Percentiles rank a stretch among this genome's conserved stretches.
phyloP scores from a whole-genome alignment of 2,888 invertebrate genomes.

The Alviniconcha strummeri region DNA sequence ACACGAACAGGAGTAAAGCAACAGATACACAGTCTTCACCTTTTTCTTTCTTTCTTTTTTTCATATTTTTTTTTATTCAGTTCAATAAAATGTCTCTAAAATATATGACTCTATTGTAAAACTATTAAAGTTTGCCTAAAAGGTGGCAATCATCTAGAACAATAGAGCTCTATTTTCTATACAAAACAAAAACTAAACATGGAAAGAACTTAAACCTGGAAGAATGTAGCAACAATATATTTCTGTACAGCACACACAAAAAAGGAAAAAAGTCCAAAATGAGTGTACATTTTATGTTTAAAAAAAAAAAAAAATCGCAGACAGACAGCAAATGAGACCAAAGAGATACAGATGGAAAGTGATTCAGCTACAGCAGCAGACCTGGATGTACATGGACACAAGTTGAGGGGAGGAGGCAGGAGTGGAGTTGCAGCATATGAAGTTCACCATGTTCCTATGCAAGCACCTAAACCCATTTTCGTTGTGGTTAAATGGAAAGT shows the following conservation, averaged over 20 bases:
- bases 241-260: constrained; percentile 15
- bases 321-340: constrained; percentile 14
- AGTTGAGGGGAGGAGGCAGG: too few species aligned
- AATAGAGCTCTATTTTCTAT: constrained; percentile 21
- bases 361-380: too few species aligned
- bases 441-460: neutral
- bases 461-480: neutral
- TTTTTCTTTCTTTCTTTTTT: neutral
- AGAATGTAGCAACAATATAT: neutral
- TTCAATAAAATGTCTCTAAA: constrained; percentile 29
- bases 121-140: constrained; percentile 29
- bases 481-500: constrained; percentile 1
- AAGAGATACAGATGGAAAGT: neutral
- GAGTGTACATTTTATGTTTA: neutral
- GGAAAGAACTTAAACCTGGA: constrained; percentile 13
- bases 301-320: neutral
- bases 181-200: constrained; percentile 22
- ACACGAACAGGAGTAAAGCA: too few species aligned
- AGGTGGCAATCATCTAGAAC: constrained; percentile 29
- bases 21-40: too few species aligned
- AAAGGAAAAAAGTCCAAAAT: neutral
- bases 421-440: neutral
- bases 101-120: constrained; percentile 29
- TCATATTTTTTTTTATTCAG: constrained; percentile 18
- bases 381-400: too few species aligned